These are phyloP conservation scores for Neolamprologus sp. DNA, from an alignment of 2,113 vertebrate genomes.

Conservation along the genomic window DNA sequence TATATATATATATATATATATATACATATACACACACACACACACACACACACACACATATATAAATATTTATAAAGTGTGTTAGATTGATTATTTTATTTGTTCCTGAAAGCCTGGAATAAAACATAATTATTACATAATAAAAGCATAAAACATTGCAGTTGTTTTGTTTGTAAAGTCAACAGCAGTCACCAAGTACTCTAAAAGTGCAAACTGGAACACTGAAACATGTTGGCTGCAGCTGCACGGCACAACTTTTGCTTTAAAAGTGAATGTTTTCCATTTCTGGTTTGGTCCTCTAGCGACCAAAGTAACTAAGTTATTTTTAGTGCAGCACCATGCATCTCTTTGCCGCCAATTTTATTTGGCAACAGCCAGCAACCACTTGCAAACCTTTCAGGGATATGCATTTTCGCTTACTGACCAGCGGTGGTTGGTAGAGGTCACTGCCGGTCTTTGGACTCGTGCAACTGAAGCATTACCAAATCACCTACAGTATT, in stretches of 20 bases:
- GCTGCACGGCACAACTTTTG: neutral
- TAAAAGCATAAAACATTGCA: neutral
- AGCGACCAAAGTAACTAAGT: neutral
- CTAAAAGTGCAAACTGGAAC: neutral
- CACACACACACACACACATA: fast-evolving
- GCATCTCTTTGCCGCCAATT: neutral
- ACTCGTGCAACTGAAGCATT: neutral
- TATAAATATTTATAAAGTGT: neutral
- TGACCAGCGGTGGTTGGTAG: neutral
- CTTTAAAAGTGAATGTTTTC: neutral
- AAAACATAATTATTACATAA: neutral
- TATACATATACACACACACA: fast-evolving
- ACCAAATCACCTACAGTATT: neutral
- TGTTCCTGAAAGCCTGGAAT: neutral
- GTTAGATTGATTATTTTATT: neutral
- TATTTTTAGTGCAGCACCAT: neutral
- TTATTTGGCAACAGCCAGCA: neutral
- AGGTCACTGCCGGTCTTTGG: neutral
- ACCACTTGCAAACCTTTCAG: neutral
- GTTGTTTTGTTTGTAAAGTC: neutral
- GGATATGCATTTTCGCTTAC: neutral
- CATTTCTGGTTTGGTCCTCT: neutral
- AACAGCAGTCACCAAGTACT: neutral
- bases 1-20: fast-evolving
- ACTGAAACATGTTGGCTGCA: neutral